Conservation (phyloP, 1,140 invertebrate species). For the Myzus persicae region DNA sequence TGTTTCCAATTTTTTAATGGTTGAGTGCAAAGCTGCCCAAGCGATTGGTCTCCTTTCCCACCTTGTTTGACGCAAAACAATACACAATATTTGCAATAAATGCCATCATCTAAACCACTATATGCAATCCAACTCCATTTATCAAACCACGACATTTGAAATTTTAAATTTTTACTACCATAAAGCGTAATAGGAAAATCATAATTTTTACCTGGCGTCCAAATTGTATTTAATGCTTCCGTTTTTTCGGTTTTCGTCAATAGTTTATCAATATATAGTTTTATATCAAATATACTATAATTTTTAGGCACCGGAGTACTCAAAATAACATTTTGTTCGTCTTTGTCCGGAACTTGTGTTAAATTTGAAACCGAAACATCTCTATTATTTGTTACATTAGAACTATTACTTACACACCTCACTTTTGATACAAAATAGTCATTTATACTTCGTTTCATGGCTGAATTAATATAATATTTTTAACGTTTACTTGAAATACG, state of each 20-base stretch:
- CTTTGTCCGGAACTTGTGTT: too few relatives aligned
- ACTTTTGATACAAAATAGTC: too few relatives aligned
- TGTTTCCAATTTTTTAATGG: neutral
- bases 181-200: neutral
- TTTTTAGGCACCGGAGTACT: too few relatives aligned
- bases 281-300: too few relatives aligned
- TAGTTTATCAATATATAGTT: neutral
- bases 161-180: constrained; percentile 8
- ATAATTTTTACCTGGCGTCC: neutral
- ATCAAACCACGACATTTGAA: neutral
- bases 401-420: too few relatives aligned
- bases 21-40: constrained; percentile 2
- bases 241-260: neutral
- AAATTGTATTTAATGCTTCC: neutral
- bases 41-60: neutral
- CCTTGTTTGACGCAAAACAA: neutral
- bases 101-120: neutral
- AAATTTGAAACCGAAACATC: too few relatives aligned
- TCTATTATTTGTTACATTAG: too few relatives aligned
- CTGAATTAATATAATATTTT: neutral
- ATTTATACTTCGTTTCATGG: neutral
- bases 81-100: constrained; percentile 2
- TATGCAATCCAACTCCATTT: neutral
- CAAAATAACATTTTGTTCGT: too few relatives aligned
- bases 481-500: too few relatives aligned